Evolutionary conservation across 2,113 vertebrate genomes (phyloP).

Genomic region (Melierax canorus): DNA sequence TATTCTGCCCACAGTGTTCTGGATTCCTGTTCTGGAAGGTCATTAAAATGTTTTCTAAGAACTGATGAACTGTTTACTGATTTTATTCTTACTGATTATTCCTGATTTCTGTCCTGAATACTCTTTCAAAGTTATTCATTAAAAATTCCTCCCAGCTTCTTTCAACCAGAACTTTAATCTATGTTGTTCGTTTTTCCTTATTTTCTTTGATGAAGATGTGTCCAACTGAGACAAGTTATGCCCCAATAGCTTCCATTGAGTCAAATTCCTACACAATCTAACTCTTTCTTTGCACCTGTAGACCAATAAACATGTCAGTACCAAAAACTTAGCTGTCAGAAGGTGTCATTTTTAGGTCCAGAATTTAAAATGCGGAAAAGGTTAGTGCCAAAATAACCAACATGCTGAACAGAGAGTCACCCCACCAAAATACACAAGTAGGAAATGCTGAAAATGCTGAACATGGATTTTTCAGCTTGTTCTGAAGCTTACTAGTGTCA

Average conservation of each 20-base stretch:
- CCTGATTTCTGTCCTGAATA: constrained; percentile 17
- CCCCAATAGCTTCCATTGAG: background rate
- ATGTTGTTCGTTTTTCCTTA: background rate
- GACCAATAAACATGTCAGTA: background rate
- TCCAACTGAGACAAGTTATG: background rate
- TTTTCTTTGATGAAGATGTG: background rate
- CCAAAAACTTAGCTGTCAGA: background rate
- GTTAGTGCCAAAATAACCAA: background rate
- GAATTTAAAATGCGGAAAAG: background rate
- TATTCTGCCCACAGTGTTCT: constrained; percentile 56
- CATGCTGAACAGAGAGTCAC: background rate
- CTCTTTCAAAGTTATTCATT: constrained; percentile 34
- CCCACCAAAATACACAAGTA: background rate
- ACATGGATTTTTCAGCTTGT: background rate
- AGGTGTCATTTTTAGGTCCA: background rate
- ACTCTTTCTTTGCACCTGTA: background rate
- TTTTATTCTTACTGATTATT: constrained; percentile 18
- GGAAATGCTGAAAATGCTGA: background rate
- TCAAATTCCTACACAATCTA: background rate
- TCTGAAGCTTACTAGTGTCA: background rate
- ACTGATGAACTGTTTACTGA: constrained; percentile 14
- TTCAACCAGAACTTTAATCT: constrained; percentile 30
- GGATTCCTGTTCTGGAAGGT: constrained; percentile 1
- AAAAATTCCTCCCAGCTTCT: constrained; percentile 50
- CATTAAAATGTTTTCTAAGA: constrained; percentile 52